Evolutionary conservation across 1,140 invertebrate genomes (phyloP), one percentile per base, ranked within the genome.

Genomic region (Maconellicoccus hirsutus): DNA sequence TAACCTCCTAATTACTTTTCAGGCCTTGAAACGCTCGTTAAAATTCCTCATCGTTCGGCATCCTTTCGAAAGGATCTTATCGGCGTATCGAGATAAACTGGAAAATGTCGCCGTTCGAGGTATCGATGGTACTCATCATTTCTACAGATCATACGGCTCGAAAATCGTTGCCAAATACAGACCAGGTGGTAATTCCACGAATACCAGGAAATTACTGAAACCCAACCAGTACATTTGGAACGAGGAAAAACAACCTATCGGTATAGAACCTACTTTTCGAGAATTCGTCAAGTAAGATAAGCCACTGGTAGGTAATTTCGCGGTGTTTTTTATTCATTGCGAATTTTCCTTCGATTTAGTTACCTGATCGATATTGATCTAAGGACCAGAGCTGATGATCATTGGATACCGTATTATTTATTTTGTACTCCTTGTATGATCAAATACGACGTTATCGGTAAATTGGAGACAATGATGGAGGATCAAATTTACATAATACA

Each of bases 361-460:
- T 73, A 75, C 42, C 29, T 75, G 6, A 72, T 75, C 19, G 72
- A 84, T 72, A 80, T 79, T 70, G 76, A 76, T 0, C 76, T 75
- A 66, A 78, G 75, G 66, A 78, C 75, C 66, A 75, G 73, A 3
- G 74, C 78, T 21, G 79, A 88, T 73, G 86, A 87, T 75, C 89
- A 91, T 76, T 91, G 89, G 89, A 84, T 86, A 21, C 87, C 87
- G 0, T 86, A 87, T 72, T 85, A 88, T 75, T 80, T 85, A 72
- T 86, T 87, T 74, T 91, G 89, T 74, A 87, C 87, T 12, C 89
- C 89, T 0, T 92, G 90, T 78, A 81, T 84, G 6, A 79, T 91
- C 0, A 83, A 88, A 70, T 92, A 75, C 39, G 23, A 70, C 59
- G 81, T 85, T 0, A 82, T 85, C 23, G 82, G 82, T 3, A 85